Base-by-base conservation (phyloP, 2,888 invertebrate genomes). In the Nomada ruficornis region DNA sequence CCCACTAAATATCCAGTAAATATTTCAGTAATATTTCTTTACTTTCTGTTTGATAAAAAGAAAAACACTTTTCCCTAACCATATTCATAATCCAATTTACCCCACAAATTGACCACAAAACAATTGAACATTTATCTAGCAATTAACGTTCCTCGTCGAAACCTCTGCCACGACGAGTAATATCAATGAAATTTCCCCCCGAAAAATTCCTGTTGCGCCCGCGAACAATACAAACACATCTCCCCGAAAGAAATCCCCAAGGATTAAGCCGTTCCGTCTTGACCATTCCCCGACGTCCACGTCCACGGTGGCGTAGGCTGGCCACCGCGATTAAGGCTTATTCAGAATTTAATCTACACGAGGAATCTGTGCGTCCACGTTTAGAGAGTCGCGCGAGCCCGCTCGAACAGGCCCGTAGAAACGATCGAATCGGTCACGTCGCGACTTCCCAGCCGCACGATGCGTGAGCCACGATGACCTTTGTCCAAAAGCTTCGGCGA, bases 371-470 rank as follows among this genome's bases (percentile, higher is more conserved):
- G 69, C 62, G 63, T 62, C 67, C 59, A 65, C 44, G 68, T 60
- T 67, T 64, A 73, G 71, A 68, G 73, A 77, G 59, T 80, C 60
- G 69, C 59, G 68, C 42, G 57, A 62, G 65, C 42, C 69, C 50
- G 69, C 70, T 84, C 70, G 74, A 82, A 74, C 59, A 23, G 77
- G 67, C 68, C 71, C 64, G 75, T 47, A 50, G 67, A 74, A 69
- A 80, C 78, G 80, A 87, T 89, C 83, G 88, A 83, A 85, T 83
- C 80, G 84, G 88, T 89, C 89, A 87, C 89, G 89, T 89, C 89
- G 85, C 81, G 80, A 62, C 81, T 89, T 89, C 87, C 83, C 89
- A 87, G 65, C 65, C 18, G 80, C 84, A 76, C 86, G 79, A 89
- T 84, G 79, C 81, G 87, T 76, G 76, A 79, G 71, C 82, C 64